phyloP scores from a whole-genome alignment of 2,113 vertebrate species.

The Pithys albifrons region DNA sequence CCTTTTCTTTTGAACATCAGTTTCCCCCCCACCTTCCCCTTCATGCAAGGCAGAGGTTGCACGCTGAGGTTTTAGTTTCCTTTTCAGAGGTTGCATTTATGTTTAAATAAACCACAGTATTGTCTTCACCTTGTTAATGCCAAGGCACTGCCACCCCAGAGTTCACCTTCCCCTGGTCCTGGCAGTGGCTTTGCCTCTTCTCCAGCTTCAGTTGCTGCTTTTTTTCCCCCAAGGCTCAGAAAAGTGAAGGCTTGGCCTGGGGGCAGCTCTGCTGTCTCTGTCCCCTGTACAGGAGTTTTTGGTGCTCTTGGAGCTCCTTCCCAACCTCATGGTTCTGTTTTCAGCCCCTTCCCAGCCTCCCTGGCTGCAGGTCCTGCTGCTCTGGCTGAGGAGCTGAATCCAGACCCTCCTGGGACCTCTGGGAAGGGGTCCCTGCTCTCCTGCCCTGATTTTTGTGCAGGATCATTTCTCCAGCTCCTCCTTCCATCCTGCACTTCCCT shows the following conservation, averaged over 20 bases:
- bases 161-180: background rate
- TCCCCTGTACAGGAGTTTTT: rapidly evolving
- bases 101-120: background rate
- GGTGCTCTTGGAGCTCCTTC: background rate
- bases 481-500: background rate
- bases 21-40: slow-evolving; percentile 17
- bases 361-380: background rate
- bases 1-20: slow-evolving; percentile 22
- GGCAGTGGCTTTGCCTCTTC: background rate
- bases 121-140: background rate
- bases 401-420: background rate
- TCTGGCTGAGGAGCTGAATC: background rate
- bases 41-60: background rate
- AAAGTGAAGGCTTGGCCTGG: background rate
- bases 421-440: background rate
- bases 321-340: background rate
- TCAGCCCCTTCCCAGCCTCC: background rate
- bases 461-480: background rate
- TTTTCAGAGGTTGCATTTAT: background rate
- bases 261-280: background rate
- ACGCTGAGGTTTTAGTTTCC: background rate
- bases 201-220: background rate
- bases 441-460: background rate
- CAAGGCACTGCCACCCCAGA: rapidly evolving
- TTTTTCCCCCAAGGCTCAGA: background rate